Percentiles rank a stretch among this genome's conserved stretches.
Evolutionary conservation across 1,140 invertebrate genomes (phyloP).

Genomic region (Bombus haemorrhoidalis): DNA sequence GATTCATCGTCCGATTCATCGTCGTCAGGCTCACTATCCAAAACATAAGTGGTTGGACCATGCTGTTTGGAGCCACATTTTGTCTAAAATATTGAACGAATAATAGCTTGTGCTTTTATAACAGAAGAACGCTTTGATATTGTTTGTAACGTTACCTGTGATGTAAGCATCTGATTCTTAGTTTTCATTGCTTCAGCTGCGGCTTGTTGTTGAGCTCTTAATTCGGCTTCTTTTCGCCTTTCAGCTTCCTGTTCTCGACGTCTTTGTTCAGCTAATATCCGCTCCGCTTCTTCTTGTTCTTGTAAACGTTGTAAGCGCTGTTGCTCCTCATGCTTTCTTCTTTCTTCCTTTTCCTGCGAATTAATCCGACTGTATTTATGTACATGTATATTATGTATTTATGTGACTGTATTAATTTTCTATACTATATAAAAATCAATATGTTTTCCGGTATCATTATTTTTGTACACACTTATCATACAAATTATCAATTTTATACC

Average conservation of each 20-base stretch:
- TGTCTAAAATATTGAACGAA: constrained; percentile 55
- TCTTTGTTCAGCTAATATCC: constrained; percentile 82
- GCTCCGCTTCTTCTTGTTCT: constrained; percentile 83
- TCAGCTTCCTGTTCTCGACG: constrained; percentile 81
- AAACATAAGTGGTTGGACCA: constrained; percentile 68
- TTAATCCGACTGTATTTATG: background rate
- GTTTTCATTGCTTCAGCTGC: constrained; percentile 76
- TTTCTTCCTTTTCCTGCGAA: constrained; percentile 82
- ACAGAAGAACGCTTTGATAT: background rate
- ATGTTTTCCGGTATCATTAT: background rate
- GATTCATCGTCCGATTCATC: constrained; percentile 84
- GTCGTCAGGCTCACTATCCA: constrained; percentile 80
- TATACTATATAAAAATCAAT: too few species aligned
- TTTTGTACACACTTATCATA: background rate
- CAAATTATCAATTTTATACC: constrained; percentile 44
- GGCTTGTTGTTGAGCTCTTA: constrained; percentile 75
- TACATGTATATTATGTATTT: too few species aligned
- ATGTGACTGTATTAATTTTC: too few species aligned
- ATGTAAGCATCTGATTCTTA: constrained; percentile 70
- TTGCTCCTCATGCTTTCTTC: constrained; percentile 78
- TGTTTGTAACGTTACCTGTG: constrained; percentile 22
- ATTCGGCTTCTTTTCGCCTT: constrained; percentile 74
- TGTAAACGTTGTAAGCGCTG: constrained; percentile 77
- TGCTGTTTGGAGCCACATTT: constrained; percentile 64
- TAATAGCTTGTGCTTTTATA: background rate